Base-by-base conservation (phyloP, 2,888 invertebrate species). In the Oligia fasciuncula region DNA sequence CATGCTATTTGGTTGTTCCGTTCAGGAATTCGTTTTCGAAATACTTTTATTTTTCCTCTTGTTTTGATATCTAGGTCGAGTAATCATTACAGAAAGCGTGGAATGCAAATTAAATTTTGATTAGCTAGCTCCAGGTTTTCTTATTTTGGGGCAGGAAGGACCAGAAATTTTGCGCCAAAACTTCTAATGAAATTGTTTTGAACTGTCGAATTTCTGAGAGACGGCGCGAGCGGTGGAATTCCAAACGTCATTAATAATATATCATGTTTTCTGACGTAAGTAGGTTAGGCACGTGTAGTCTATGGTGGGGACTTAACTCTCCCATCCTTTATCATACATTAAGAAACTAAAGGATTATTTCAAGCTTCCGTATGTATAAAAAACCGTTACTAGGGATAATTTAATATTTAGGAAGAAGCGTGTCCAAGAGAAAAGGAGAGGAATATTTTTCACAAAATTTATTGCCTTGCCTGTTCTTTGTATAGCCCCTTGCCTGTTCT, bases 231-330 rank as follows among this genome's bases (percentile, higher is more conserved):
- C 65, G 62, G 63, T 62, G 40, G n/a, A n/a, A 73, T 69, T 54
- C 65, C 63, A 43, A 70, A 69, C 46, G 57, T 76, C 66, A 65
- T 76, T 63, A 40, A 40, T 77, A 66, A 66, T 74, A 66, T 46
- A 66, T 65, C n/a, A 75, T 75, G 46, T 70, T 62, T 72, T 76
- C 54, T 43, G 84, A 67, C 70, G 46, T 79, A 87, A 83, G 60
- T 87, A 85, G 86, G 89, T 81, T 86, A 88, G 57, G 70, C 86
- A 89, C 81, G 82, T 87, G 87, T 87, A 62, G 75, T 71, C 63
- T 81, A 77, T 76, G 62, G 71, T 72, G 57, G 71, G 74, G 83
- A 71, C 57, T 86, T 66, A 76, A 51, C 62, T 65, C 68, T 75
- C 67, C 84, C 74, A 73, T 77, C 68, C 63, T 71, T 65, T 63